Base-by-base conservation (phyloP, 2,113 vertebrate species). In the Asarcornis scutulata region DNA sequence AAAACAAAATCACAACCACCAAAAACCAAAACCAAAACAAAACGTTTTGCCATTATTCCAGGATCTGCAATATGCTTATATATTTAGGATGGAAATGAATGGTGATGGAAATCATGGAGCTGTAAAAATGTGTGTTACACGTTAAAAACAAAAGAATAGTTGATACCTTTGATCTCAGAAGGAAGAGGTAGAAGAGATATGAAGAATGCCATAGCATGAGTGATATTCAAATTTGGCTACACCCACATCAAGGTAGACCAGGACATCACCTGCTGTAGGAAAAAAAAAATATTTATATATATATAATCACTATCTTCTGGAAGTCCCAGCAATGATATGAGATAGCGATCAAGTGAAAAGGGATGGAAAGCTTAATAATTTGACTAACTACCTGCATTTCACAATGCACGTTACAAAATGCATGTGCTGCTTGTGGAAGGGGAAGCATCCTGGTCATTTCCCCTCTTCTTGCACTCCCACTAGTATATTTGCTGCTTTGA, bases 211-310 rank as follows among this genome's bases (percentile, higher is more conserved):
- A 11, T 5, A 48, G 22, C 14, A 48, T 1, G 1, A 27, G 12
- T 8, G 26, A 73, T 46, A 42, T 21, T 22, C 18, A 29, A 59
- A 84, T 73, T 32, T n/a, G 60, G 59, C 14, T 63, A 64, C 6
- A 73, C 1, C 1, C 11, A 48, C 5, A 32, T 58, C 29, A 48
- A 3, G 3, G 1, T 40, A 71, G 40, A 6, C 25, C 20, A 52
- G 32, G 21, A 12, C 31, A 25, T 38, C 23, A 71, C 6, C 12
- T 36, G 4, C 9, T 52, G 8, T 1, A 42, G 16, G 13, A 67
- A 76, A 26, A 89, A n/a, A 27, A n/a, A 48, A n/a, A 38, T 10
- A 38, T 40, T 5, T 40, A 40, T 40, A 40, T 40, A 40, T 40
- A 40, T 40, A 40, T 40, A 76, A 46, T 15, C 22, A 53, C 2